Percentiles rank a stretch among this genome's conserved stretches.
These are phyloP conservation scores for Lophotriccus pileatus DNA, from an alignment of 2,797 vertebrate species.

Conservation along the genomic window DNA sequence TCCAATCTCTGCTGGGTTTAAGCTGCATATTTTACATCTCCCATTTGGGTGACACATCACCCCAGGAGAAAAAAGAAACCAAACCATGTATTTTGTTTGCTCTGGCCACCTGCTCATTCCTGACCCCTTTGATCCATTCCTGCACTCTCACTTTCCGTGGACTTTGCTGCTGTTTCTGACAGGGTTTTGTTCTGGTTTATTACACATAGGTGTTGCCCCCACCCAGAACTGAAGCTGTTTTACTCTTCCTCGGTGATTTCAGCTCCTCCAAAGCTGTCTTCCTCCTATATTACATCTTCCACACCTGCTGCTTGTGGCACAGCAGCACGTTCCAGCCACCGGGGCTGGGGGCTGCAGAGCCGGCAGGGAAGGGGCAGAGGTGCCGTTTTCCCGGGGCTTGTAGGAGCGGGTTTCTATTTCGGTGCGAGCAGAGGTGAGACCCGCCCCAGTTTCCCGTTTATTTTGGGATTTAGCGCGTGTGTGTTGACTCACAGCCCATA, in stretches of 20 bases:
- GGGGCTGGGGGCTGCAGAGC: not conserved
- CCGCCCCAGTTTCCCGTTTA: not conserved
- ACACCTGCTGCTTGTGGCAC: accelerated
- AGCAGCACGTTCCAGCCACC: accelerated
- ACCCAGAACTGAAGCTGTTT: not conserved
- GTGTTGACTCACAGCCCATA: not conserved
- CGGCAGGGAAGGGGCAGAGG: accelerated
- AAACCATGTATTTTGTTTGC: not conserved
- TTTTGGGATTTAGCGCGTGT: not conserved
- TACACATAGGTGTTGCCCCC: not conserved
- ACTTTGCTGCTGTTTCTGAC: not conserved
- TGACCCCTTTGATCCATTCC: not conserved
- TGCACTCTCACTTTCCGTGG: accelerated
- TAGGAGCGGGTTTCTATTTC: not conserved
- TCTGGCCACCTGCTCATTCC: not conserved
- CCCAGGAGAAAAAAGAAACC: not conserved
- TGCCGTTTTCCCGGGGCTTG: accelerated
- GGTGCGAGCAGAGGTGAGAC: not conserved
- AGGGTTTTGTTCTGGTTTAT: accelerated
- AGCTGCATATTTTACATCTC: not conserved
- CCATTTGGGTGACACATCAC: no score
- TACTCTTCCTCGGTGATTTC: not conserved
- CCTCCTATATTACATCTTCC: accelerated
- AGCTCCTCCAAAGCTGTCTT: no score
- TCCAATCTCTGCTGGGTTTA: accelerated